Conservation (phyloP, 2,113 vertebrate genomes). For the Dendrocopos noguchii region DNA sequence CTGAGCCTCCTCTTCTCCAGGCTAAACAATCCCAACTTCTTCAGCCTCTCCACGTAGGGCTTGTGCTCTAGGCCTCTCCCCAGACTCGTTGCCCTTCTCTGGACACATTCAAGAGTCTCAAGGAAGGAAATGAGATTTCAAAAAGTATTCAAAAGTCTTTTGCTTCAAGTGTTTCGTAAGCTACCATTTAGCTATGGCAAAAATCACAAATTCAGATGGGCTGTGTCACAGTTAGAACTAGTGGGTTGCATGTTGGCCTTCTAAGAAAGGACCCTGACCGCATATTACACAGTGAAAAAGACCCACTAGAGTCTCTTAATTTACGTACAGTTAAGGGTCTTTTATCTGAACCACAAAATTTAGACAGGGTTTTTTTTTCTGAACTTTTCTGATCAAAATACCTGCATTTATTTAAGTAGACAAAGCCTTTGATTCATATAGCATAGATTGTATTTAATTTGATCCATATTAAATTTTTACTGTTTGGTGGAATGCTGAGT, state of each 20-base stretch:
- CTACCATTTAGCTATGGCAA: background rate
- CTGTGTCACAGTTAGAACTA: background rate
- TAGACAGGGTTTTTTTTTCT: background rate
- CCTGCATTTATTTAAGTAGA: background rate
- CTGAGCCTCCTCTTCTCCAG: too few relatives aligned
- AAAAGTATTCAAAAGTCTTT: background rate
- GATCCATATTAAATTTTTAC: background rate
- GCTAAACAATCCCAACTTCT: too few relatives aligned
- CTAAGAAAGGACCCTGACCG: background rate
- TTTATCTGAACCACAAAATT: background rate
- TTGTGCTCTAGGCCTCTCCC: too few relatives aligned
- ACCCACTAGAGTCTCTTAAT: rapidly evolving
- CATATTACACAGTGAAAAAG: background rate
- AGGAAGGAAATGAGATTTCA: background rate
- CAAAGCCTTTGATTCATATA: background rate
- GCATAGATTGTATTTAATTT: background rate
- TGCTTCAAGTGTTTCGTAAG: background rate
- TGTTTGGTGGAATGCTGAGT: background rate
- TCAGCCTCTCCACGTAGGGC: too few relatives aligned
- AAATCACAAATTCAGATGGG: background rate
- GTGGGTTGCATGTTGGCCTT: background rate
- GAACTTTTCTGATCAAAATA: background rate
- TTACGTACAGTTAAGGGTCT: background rate
- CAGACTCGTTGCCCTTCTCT: too few relatives aligned
- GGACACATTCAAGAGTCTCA: too few relatives aligned